Percentiles rank a stretch among this genome's conserved stretches.
phyloP scores from a whole-genome alignment of 2,797 vertebrate genomes.

The Melopsittacus undulatus region DNA sequence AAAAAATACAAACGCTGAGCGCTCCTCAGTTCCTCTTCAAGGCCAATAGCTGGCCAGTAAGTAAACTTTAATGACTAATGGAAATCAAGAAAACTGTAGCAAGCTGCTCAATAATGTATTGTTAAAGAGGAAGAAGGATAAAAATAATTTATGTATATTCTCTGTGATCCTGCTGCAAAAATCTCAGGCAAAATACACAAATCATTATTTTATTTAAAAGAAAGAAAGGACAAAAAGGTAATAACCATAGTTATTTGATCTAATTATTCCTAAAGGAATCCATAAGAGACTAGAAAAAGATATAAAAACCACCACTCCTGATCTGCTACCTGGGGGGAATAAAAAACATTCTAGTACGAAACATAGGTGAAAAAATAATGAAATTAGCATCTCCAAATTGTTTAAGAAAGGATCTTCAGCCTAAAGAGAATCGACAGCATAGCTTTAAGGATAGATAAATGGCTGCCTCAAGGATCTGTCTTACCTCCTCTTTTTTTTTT shows the following conservation, averaged over 20 bases:
- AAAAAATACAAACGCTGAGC: not conserved
- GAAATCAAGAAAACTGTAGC: conserved; percentile 9
- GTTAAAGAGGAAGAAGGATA: conserved; percentile 3
- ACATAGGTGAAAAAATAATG: conserved; percentile 54
- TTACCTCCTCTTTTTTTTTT: conserved; percentile 69
- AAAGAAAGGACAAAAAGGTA: conserved; percentile 24
- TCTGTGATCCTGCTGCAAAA: conserved; percentile 12
- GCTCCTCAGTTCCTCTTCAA: not conserved
- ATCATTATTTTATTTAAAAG: conserved; percentile 41
- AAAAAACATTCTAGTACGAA: conserved; percentile 36
- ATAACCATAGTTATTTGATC: conserved; percentile 57
- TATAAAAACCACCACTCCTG: conserved; percentile 28
- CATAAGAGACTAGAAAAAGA: conserved; percentile 56
- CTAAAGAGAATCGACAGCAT: conserved; percentile 66
- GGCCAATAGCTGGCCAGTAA: not conserved
- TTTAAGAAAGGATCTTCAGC: conserved; percentile 70
- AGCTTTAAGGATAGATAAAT: conserved; percentile 76
- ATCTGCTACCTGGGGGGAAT: conserved; percentile 64
- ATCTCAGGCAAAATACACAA: conserved; percentile 46
- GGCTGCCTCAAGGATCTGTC: conserved; percentile 73
- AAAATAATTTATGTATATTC: conserved; percentile 29
- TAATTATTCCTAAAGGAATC: conserved; percentile 74
- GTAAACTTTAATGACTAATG: conserved; percentile 28
- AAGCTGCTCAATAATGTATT: conserved; percentile 9
- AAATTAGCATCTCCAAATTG: conserved; percentile 70